phyloP scores from a whole-genome alignment of 2,888 invertebrate genomes.

The Trichogramma evanescens region DNA sequence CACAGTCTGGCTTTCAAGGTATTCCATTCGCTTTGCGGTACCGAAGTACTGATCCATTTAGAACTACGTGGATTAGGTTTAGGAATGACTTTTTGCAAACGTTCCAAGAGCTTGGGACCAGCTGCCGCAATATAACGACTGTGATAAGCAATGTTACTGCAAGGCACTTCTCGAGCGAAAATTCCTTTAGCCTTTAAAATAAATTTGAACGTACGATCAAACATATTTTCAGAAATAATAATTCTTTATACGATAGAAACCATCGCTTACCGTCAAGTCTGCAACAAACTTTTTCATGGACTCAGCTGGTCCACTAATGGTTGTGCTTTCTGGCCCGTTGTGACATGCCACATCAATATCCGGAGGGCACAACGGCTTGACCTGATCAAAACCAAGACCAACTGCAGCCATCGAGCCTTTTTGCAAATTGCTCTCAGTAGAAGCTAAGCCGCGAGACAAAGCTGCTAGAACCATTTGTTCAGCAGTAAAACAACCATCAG shows the following conservation, averaged over 20 bases:
- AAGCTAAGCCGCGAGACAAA: constrained; percentile 36
- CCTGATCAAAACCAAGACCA: constrained; percentile 58
- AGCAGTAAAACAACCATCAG: constrained; percentile 78
- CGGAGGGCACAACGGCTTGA: constrained; percentile 62
- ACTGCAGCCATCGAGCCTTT: constrained; percentile 84
- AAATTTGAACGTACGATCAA: neutral
- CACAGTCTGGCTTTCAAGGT: constrained; percentile 57
- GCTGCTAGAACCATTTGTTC: constrained; percentile 40
- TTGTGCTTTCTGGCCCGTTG: constrained; percentile 78
- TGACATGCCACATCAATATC: constrained; percentile 82
- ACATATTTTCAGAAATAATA: neutral
- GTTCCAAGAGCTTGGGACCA: constrained; percentile 61
- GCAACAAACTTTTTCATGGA: constrained; percentile 61
- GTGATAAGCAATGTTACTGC: constrained; percentile 85
- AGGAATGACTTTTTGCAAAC: constrained; percentile 60
- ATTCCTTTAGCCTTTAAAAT: constrained; percentile 57
- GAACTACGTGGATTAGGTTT: constrained; percentile 60
- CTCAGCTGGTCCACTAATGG: constrained; percentile 78
- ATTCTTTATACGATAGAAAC: neutral
- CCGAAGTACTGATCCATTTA: constrained; percentile 81
- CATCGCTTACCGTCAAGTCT: constrained; percentile 46
- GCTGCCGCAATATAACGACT: constrained; percentile 72
- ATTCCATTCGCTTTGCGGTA: constrained; percentile 66
- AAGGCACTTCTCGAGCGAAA: constrained; percentile 76
- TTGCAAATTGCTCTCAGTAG: constrained; percentile 44